phyloP scores from a whole-genome alignment of 2,888 invertebrate genomes.

The Agrotis exclamationis region DNA sequence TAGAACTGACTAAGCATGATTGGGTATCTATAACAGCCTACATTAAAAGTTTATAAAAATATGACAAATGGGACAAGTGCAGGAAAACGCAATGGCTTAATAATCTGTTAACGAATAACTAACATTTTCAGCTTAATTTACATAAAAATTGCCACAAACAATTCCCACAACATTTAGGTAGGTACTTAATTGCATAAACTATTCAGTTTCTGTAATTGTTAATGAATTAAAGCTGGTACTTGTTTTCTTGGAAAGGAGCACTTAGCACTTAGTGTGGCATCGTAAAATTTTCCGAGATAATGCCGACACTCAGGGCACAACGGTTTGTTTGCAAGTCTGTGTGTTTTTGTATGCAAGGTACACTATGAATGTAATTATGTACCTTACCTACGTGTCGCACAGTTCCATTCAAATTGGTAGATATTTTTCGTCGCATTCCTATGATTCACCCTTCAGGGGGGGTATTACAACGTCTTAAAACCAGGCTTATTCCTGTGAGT shows the following conservation, averaged over 20 bases:
- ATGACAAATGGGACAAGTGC: neutral
- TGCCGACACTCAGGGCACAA: conserved; percentile 42
- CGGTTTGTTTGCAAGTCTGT: conserved; percentile 1
- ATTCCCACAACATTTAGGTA: too few species aligned
- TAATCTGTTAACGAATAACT: too few species aligned
- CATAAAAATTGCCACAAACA: too few species aligned
- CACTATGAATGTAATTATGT: conserved; percentile 42
- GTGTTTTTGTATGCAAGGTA: conserved; percentile 45
- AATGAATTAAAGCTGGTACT: conserved; percentile 24
- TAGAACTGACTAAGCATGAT: too few species aligned
- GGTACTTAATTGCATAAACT: conserved; percentile 12
- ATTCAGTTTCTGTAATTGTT: conserved; percentile 40
- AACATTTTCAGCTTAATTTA: neutral
- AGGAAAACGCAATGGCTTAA: neutral
- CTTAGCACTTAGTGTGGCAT: conserved; percentile 45
- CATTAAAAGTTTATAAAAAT: neutral
- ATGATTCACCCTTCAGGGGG: too few species aligned
- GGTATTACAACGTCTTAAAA: too few species aligned
- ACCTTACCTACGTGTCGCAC: conserved; percentile 4
- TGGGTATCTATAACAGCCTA: neutral
- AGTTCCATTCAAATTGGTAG: conserved; percentile 39
- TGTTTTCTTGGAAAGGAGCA: conserved; percentile 28
- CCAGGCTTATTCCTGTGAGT: too few species aligned
- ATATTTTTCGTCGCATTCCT: too few species aligned
- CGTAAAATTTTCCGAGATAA: conserved; percentile 32